phyloP scores from a whole-genome alignment of 2,888 invertebrate species.

The Synergus japonicus region DNA sequence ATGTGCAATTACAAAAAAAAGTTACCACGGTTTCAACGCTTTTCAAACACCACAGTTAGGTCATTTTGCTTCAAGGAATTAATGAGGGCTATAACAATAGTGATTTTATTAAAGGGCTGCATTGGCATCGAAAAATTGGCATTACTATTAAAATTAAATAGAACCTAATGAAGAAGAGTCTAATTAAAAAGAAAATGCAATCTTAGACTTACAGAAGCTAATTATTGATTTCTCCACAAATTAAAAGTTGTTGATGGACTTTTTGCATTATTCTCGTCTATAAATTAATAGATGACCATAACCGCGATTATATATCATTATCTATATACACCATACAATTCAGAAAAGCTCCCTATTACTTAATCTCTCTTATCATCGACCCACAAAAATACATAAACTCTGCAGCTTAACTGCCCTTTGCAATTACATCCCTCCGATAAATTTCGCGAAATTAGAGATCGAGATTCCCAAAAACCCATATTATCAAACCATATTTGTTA shows the following conservation, averaged over 20 bases:
- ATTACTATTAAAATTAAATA: too few relatives aligned
- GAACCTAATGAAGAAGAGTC: too few relatives aligned
- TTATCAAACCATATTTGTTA: constrained; percentile 42
- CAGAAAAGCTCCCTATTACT: background rate
- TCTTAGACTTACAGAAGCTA: too few relatives aligned
- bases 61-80: background rate
- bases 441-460: background rate
- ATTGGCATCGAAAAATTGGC: too few relatives aligned
- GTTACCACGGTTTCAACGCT: background rate
- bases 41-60: background rate
- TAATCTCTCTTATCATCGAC: constrained; percentile 3
- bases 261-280: background rate
- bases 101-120: too few relatives aligned
- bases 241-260: too few relatives aligned
- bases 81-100: background rate
- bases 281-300: background rate
- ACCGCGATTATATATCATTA: background rate
- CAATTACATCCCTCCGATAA: constrained; percentile 3
- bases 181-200: too few relatives aligned
- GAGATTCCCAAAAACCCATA: constrained; percentile 46
- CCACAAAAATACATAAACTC: constrained; percentile 11
- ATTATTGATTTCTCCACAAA: too few relatives aligned
- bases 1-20: constrained; percentile 6
- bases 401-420: constrained; percentile 1
- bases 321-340: background rate